Evolutionary conservation across 1,140 invertebrate genomes (phyloP).

Genomic region (Lepidurus couesii): DNA sequence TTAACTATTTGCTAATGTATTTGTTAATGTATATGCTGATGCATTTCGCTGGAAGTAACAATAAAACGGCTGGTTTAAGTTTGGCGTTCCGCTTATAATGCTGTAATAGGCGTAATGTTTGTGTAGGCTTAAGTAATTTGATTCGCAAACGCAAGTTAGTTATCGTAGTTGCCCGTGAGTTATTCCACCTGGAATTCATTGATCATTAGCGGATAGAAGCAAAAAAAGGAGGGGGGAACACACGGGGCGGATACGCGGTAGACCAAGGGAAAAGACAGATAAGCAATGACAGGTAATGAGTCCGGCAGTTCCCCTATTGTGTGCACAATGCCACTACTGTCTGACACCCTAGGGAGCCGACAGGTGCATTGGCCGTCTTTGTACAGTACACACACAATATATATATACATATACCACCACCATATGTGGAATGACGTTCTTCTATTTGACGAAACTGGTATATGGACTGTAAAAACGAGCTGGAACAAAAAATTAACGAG

Average conservation of each 20-base stretch:
- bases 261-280: conserved; percentile 17
- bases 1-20: too few relatives aligned
- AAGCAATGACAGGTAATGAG: conserved; percentile 22
- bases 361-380: conserved; percentile 17
- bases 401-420: not conserved
- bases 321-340: conserved; percentile 21
- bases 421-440: not conserved
- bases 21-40: too few relatives aligned
- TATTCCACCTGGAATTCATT: conserved; percentile 22
- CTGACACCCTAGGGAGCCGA: conserved; percentile 17
- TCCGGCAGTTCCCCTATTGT: conserved; percentile 20
- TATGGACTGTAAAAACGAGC: not conserved
- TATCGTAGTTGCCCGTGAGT: not conserved
- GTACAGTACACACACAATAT: not conserved
- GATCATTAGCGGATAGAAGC: conserved; percentile 2
- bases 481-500: not conserved
- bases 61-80: too few relatives aligned
- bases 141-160: not conserved
- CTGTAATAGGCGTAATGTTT: not conserved
- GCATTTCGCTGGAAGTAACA: too few relatives aligned
- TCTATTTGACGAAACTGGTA: not conserved
- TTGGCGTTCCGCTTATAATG: too few relatives aligned
- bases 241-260: not conserved
- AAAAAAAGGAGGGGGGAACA: not conserved
- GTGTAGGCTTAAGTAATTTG: not conserved